Evolutionary conservation across 2,888 invertebrate species (phyloP).

Genomic region (Luperina nickerlii): DNA sequence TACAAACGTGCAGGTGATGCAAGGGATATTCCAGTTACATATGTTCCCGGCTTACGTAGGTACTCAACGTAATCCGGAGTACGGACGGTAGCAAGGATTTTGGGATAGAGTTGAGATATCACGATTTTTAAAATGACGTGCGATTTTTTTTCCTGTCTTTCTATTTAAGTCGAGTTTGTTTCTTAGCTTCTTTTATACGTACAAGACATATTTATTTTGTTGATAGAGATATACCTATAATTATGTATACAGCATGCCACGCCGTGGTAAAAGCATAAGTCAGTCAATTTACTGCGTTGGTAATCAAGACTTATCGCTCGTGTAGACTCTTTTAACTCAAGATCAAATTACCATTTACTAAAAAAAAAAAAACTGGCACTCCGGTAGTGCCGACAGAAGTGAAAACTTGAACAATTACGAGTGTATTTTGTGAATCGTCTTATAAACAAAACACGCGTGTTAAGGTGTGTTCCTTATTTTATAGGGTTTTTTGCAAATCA

Average conservation of each 20-base stretch:
- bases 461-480: too few species aligned
- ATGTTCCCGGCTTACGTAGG: slow-evolving; percentile 25
- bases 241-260: too few species aligned
- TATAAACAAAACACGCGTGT: too few species aligned
- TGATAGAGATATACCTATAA: neutral
- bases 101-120: neutral
- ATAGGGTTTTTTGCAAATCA: too few species aligned
- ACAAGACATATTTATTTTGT: neutral
- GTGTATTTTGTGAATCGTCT: too few species aligned
- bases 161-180: neutral
- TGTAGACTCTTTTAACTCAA: neutral
- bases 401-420: too few species aligned
- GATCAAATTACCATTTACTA: neutral
- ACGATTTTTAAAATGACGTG: slow-evolving; percentile 1
- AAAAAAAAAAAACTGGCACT: too few species aligned
- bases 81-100: slow-evolving; percentile 27
- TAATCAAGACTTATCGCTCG: neutral
- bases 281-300: neutral
- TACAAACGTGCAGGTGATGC: slow-evolving; percentile 43
- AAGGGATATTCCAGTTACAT: slow-evolving; percentile 50
- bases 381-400: too few species aligned
- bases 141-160: neutral
- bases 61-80: slow-evolving; percentile 38
- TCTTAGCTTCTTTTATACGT: neutral
- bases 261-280: neutral